Conservation (phyloP, 2,888 invertebrate species). For the Drosophila subquinaria region DNA sequence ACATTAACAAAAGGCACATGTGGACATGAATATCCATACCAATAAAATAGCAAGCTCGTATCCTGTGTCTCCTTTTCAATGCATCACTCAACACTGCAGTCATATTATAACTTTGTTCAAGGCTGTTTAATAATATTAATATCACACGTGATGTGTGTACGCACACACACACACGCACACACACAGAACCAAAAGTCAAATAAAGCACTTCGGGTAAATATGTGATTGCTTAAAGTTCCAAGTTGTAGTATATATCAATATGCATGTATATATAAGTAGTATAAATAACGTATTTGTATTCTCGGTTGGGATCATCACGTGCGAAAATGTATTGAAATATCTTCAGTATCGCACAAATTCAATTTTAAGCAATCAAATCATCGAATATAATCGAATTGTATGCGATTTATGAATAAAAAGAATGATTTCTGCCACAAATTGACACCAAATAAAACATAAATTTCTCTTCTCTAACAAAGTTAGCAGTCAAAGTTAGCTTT, state of each 20-base stretch:
- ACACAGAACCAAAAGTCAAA: neutral
- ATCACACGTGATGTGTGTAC: conserved; percentile 15
- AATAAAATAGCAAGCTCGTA: neutral
- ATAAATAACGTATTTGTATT: conserved; percentile 25
- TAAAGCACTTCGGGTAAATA: neutral
- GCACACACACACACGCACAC: neutral
- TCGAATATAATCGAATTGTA: conserved; percentile 67
- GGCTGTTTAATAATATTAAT: conserved; percentile 19
- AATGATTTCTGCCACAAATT: conserved; percentile 74
- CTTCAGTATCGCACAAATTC: conserved; percentile 61
- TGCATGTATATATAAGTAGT: neutral
- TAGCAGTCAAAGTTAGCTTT: conserved; percentile 71
- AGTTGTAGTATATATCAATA: conserved; percentile 1
- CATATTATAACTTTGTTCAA: conserved; percentile 3
- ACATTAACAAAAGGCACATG: neutral
- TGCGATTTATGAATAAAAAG: conserved; percentile 69
- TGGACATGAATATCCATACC: neutral
- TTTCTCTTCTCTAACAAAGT: conserved; percentile 71
- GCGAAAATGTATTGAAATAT: conserved; percentile 52
- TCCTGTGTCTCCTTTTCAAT: neutral
- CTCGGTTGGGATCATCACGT: conserved; percentile 57
- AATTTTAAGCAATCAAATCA: conserved; percentile 70
- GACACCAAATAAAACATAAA: conserved; percentile 74
- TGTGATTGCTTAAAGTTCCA: conserved; percentile 20
- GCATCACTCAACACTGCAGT: neutral